Evolutionary conservation across 2,113 vertebrate genomes (phyloP).

Genomic region (Grus americana): DNA sequence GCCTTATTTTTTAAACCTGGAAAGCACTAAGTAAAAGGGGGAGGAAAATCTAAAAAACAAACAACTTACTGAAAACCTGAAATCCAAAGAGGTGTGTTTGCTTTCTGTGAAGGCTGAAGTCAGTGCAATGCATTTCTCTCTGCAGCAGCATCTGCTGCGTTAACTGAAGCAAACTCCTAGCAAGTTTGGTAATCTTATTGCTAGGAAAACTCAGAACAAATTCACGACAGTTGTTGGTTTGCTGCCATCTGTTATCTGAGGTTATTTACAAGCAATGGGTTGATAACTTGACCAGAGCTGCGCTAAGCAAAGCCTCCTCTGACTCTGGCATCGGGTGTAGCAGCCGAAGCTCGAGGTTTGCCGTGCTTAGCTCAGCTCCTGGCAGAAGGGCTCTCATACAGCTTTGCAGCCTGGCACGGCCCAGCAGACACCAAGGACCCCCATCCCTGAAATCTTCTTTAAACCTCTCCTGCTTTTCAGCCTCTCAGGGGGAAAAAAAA

Average conservation of each 20-base stretch:
- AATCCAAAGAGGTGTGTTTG: background rate
- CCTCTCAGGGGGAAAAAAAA: background rate
- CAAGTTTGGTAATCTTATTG: background rate
- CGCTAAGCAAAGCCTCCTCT: background rate
- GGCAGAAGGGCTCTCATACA: background rate
- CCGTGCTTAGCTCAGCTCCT: rapidly evolving
- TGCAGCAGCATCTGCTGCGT: background rate
- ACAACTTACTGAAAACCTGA: background rate
- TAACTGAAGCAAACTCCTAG: background rate
- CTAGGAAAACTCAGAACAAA: background rate
- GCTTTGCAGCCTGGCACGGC: background rate
- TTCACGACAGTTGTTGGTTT: rapidly evolving
- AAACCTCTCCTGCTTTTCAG: background rate
- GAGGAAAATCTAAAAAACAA: background rate
- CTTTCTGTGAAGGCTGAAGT: background rate
- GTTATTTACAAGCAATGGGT: background rate
- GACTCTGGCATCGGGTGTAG: background rate
- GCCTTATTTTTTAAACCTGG: constrained; percentile 72
- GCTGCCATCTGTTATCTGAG: background rate
- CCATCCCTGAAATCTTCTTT: background rate
- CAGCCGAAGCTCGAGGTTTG: rapidly evolving
- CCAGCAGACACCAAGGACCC: background rate
- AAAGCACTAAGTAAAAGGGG: constrained; percentile 11
- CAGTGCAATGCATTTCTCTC: background rate
- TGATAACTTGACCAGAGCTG: background rate